Evolutionary conservation across 2,113 vertebrate species (phyloP), one percentile per base, ranked within the genome.

Genomic region (Serinus canaria): DNA sequence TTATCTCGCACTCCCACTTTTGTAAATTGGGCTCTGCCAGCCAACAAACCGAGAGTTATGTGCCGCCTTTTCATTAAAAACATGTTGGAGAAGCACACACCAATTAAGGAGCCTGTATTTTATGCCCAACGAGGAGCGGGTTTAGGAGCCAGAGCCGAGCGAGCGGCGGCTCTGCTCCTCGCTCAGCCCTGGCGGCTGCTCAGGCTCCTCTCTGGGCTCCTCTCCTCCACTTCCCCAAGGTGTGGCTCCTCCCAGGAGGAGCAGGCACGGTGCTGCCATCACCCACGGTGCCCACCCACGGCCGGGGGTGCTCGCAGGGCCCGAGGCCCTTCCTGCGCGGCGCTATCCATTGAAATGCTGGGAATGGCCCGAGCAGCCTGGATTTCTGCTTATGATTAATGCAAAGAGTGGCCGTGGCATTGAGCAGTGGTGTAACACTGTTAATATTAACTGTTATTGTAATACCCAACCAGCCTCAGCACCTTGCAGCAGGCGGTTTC

Each of bases 1-100:
- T 99, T 99, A 99, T 99, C 99, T 99, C 97, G 97, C 98, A 98
- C 98, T 99, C 99, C 99, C 99, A 99, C 99, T 99, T 99, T 99
- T 99, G 99, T 99, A 99, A 99, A 99, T 99, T 99, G 99, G 99
- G 98, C 99, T 99, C 98, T 98, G 99, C 99, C 99, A 99, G 99
- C 98, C 99, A 99, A 99, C 99, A 99, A 99, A 99, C 99, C 98
- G 98, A 99, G 99, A 99, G 98, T 99, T 99, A 99, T 99, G 99
- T 98, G 99, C 98, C 97, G 98, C 98, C 98, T 99, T 99, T 99
- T 99, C 99, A 99, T 99, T 99, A 99, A 99, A 99, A 99, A 99
- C 99, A 99, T 99, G 99, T 99, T 99, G 99, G 98, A 99, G 98
- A 96, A 98, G 98, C 98, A 97, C 98, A 97, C 99, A 98, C 99